Evolutionary conservation across 2,113 vertebrate genomes (phyloP), one percentile per base, ranked within the genome.

Genomic region (Galeopterus variegatus): DNA sequence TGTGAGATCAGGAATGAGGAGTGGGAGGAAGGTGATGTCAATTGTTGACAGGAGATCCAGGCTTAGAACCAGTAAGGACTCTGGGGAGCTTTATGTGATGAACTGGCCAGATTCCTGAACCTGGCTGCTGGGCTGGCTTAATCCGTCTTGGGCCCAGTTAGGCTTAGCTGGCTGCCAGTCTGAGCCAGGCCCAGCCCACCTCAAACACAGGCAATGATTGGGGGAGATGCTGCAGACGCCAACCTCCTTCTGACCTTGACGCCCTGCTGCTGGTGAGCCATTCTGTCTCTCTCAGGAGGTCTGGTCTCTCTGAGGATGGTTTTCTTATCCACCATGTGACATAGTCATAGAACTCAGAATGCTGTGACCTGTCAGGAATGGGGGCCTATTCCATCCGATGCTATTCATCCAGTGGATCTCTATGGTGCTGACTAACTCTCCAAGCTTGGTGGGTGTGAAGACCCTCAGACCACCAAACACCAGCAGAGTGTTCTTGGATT

Each of bases 81-180:
- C 96, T 65, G 45, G 56, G 72, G 89, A 93, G 73, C 33, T 80
- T 90, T 94, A 81, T 93, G 94, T 84, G 86, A 84, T 28, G 14
- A 76, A 67, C 82, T 88, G 92, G 92, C 82, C 84, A 96, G 86
- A 91, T 86, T 93, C 72, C 94, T 88, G 48, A 23, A 15, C 60
- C 60, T 81, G 95, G 82, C 81, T 0, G 0, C 60, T 12, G 0
- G 72, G 65, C 83, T 45, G 65, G 45, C 60, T 88, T 87, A 54
- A 58, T 93, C 62, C 5, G 56, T 62, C 69, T 83, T 41, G 45
- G 79, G 58, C 79, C 64, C 93, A 58, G 69, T 73, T 54, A 73
- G 85, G 36, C 88, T 82, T 9, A 18, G 88, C 58, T 26, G 48
- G 77, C 72, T 28, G 90, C 83, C 18, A 19, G 54, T 67, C 72